Evolutionary conservation across 1,140 invertebrate species (phyloP), one percentile per base, ranked within the genome.

Genomic region (Thaumetopoea pityocampa): DNA sequence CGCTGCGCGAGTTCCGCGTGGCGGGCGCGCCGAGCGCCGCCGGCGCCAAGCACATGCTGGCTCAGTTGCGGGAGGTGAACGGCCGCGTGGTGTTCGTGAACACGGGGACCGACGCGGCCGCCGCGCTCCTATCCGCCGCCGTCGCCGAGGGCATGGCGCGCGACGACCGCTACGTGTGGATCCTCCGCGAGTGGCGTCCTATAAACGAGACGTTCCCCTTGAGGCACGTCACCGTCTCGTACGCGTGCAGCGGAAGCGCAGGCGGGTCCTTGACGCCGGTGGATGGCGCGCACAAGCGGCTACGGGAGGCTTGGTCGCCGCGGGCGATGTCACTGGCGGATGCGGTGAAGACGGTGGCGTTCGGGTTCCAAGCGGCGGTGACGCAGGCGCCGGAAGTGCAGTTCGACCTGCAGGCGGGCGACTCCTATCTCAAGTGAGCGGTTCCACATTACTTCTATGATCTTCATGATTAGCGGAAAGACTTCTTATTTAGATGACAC

Each of bases 81-180:
- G 64, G 45, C 5, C 60, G 60, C 6, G 43, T 74, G 5, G 10
- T 74, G 5, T 52, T 60, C 32, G 28, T 69, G 17, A 55, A 46
- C 12, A 47, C 63, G 27, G 58, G 69, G 24, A 61, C 62, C 24
- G 54, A 53, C 4, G 59, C 63, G 1, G 52, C 40, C 56, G n/a
- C 59, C 59, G n/a, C 41, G 64, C 19, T 72, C 65, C 23, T 67
- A 58, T 6, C 54, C 44, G 0, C 30, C 2, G 36, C 30, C 8
- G 44, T 26, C 1, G 32, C 28, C 10, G 33, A 10, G 37, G n/a
- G 7, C 19, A 26, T 32, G 42, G 17, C 11, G 4, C 5, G 30
- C 24, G 5, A 37, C 44, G 16, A 54, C 30, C 22, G 18, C 15
- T 41, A 15, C 17, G 19, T 23, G 3, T 41, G 37, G 37, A 24